Percentiles rank a stretch among this genome's conserved stretches.
Evolutionary conservation across 2,888 invertebrate genomes (phyloP).

Genomic region (Scotopteryx bipunctaria): DNA sequence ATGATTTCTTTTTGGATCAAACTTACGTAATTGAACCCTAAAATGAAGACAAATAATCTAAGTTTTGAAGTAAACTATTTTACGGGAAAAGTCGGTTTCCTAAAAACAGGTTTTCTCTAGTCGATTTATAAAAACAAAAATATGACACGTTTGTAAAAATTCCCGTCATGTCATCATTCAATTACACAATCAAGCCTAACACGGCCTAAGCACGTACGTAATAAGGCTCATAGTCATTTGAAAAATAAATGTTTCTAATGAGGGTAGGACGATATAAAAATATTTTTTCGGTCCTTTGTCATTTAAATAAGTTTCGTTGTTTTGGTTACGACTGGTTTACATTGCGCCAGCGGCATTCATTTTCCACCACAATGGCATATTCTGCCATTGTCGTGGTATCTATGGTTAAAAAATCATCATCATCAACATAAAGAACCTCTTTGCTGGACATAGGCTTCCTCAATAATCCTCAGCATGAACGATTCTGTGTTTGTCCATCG

Average conservation of each 20-base stretch:
- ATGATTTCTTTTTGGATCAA: slow-evolving; percentile 46
- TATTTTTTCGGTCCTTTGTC: background rate
- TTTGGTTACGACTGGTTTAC: background rate
- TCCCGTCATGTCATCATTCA: background rate
- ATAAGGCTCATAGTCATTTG: slow-evolving; percentile 1
- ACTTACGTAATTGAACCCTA: slow-evolving; percentile 38
- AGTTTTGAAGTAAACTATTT: too few relatives aligned
- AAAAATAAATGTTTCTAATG: background rate
- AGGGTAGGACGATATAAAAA: slow-evolving; percentile 8
- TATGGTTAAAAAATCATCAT: too few relatives aligned
- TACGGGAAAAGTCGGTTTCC: too few relatives aligned
- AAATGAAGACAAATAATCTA: too few relatives aligned
- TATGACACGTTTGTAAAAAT: background rate
- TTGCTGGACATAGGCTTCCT: too few relatives aligned
- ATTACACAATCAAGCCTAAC: background rate
- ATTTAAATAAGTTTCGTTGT: slow-evolving; percentile 1
- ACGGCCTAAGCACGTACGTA: background rate
- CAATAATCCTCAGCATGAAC: too few relatives aligned
- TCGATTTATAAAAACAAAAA: too few relatives aligned
- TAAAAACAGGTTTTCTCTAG: too few relatives aligned
- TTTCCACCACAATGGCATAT: too few relatives aligned
- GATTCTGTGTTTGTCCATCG: too few relatives aligned
- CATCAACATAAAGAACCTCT: too few relatives aligned
- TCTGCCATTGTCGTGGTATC: too few relatives aligned
- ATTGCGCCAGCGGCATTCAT: background rate